Evolutionary conservation across 1,140 invertebrate genomes (phyloP).

Genomic region (Magallana angulata): DNA sequence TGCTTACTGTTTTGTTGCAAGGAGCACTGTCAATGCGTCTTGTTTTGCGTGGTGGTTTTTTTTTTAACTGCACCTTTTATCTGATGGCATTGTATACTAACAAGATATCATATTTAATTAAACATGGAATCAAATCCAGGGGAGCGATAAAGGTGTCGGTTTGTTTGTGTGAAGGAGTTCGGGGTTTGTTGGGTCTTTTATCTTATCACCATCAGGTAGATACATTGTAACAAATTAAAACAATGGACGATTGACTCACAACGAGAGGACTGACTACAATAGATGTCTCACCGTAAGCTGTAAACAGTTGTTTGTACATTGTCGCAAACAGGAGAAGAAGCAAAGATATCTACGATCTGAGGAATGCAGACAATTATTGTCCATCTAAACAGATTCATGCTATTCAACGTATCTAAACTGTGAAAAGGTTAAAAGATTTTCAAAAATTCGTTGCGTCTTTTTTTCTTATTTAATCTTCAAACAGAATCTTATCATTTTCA

Average conservation of each 20-base stretch:
- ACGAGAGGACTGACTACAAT: background rate
- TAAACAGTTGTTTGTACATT: slow-evolving; percentile 11
- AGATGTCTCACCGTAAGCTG: background rate
- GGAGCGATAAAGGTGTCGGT: slow-evolving; percentile 2
- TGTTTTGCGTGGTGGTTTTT: no score
- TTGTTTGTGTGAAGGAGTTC: slow-evolving; percentile 13
- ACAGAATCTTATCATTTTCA: no score
- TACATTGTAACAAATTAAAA: slow-evolving; percentile 16
- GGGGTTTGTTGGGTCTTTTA: background rate
- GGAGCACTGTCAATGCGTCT: background rate
- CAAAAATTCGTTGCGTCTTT: no score
- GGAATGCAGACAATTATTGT: background rate
- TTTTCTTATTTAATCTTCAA: no score
- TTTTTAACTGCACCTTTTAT: background rate
- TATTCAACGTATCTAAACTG: no score
- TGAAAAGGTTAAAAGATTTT: no score
- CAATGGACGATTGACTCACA: slow-evolving; percentile 8
- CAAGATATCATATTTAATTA: slow-evolving; percentile 37
- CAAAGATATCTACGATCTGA: background rate
- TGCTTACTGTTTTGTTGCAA: slow-evolving; percentile 7
- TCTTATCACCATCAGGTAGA: slow-evolving; percentile 1
- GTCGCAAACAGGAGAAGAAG: background rate
- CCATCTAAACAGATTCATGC: background rate
- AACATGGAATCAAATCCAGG: slow-evolving; percentile 15
- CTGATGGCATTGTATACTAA: slow-evolving; percentile 7